Evolutionary conservation across 2,797 vertebrate species (phyloP).

Genomic region (Hippocampus kuda): DNA sequence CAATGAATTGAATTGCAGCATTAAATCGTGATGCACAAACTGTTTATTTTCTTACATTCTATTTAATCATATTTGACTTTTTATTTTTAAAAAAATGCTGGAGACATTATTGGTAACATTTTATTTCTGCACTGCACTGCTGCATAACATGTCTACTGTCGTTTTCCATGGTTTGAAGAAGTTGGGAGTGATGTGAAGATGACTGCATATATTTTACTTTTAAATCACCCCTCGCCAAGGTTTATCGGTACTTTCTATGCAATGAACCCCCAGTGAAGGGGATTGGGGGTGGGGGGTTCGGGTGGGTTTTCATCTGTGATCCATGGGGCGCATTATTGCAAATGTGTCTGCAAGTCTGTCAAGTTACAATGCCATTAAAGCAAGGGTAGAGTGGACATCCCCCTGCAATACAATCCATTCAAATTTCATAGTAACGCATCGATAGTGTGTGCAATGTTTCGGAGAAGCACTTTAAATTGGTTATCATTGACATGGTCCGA

Average conservation of each 20-base stretch:
- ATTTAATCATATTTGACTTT: too few species aligned
- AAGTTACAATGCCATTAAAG: slow-evolving; percentile 42
- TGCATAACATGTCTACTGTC: background rate
- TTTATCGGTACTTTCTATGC: slow-evolving; percentile 29
- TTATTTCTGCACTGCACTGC: background rate
- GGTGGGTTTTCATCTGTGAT: slow-evolving; percentile 10
- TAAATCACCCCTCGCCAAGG: slow-evolving; percentile 26
- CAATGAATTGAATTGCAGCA: too few species aligned
- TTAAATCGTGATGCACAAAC: too few species aligned
- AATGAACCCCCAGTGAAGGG: slow-evolving; percentile 2
- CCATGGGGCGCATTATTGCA: slow-evolving; percentile 31
- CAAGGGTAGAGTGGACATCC: slow-evolving; percentile 51
- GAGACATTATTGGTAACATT: background rate
- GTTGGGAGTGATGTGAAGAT: background rate
- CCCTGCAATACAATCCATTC: slow-evolving; percentile 39
- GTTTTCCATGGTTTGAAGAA: background rate
- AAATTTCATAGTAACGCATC: slow-evolving; percentile 51
- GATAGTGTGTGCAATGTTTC: slow-evolving; percentile 45
- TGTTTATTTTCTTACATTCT: too few species aligned
- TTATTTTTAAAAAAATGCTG: too few species aligned
- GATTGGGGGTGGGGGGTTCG: background rate
- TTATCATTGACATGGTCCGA: slow-evolving; percentile 30
- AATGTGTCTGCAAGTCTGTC: slow-evolving; percentile 37
- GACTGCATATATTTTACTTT: slow-evolving; percentile 29
- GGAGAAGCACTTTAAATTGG: slow-evolving; percentile 41